Evolutionary conservation across 1,140 invertebrate species (phyloP).

Genomic region (Alviniconcha marisindica): DNA sequence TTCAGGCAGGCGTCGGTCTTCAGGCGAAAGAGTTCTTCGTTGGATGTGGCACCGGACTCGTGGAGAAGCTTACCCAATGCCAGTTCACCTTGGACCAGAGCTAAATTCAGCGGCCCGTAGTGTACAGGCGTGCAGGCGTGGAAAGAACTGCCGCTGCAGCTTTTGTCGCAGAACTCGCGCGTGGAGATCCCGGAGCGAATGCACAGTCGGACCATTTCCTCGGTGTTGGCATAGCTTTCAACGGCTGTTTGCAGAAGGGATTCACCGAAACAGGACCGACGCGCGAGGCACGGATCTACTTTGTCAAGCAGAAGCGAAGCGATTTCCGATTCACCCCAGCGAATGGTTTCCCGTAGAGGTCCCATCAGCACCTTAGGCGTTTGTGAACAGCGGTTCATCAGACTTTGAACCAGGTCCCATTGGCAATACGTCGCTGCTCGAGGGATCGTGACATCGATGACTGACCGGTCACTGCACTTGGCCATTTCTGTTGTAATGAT

Average conservation of each 20-base stretch:
- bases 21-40: background rate
- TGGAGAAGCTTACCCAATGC: background rate
- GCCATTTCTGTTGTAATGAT: background rate
- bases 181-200: background rate
- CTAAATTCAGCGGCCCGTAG: background rate
- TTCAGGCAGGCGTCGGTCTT: background rate
- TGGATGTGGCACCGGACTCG: background rate
- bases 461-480: background rate
- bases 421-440: no score
- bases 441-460: background rate
- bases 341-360: background rate
- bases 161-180: background rate
- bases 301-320: background rate
- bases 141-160: background rate
- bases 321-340: background rate
- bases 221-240: background rate
- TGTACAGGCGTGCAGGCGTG: no score
- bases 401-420: background rate
- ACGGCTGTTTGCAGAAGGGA: background rate
- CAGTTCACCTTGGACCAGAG: background rate
- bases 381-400: background rate
- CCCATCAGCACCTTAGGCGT: background rate
- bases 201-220: background rate
- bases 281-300: background rate
- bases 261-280: background rate